phyloP scores from a whole-genome alignment of 1,140 invertebrate genomes.

The Brachionus paranguensis region DNA sequence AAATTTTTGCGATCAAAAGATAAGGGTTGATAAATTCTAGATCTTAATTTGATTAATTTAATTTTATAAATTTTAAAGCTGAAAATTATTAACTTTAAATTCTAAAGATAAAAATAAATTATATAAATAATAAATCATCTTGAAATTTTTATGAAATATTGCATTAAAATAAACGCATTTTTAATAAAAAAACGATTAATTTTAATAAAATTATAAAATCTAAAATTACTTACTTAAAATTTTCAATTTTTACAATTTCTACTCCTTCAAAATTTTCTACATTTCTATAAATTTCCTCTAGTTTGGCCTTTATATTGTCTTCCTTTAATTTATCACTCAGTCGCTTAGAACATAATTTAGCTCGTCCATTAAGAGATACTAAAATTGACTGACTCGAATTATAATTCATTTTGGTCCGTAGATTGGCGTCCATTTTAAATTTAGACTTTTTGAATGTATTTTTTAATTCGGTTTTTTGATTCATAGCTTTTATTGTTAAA shows the following conservation, averaged over 20 bases:
- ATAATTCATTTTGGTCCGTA: neutral
- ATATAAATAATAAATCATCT: no score
- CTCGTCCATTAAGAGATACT: neutral
- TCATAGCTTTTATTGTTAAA: neutral
- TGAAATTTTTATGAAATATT: no score
- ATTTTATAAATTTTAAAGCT: no score
- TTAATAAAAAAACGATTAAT: no score
- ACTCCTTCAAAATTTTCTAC: slow-evolving; percentile 32
- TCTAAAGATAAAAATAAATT: no score
- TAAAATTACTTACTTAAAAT: neutral
- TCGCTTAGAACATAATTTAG: neutral
- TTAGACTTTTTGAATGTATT: neutral
- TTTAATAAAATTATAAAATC: neutral
- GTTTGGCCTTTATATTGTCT: neutral
- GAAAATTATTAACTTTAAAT: no score
- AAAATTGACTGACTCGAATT: neutral
- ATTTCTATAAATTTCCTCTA: neutral
- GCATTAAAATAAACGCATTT: no score
- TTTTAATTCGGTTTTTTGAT: neutral
- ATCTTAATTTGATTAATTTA: no score
- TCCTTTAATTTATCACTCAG: neutral
- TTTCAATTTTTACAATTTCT: slow-evolving; percentile 25
- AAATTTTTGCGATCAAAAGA: no score
- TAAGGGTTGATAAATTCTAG: no score
- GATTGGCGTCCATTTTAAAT: neutral